A percentile compares a stretch with the other conserved stretches of the same genome.
Conservation (phyloP, 2,113 vertebrate species). For the Puffinus mauretanicus region DNA sequence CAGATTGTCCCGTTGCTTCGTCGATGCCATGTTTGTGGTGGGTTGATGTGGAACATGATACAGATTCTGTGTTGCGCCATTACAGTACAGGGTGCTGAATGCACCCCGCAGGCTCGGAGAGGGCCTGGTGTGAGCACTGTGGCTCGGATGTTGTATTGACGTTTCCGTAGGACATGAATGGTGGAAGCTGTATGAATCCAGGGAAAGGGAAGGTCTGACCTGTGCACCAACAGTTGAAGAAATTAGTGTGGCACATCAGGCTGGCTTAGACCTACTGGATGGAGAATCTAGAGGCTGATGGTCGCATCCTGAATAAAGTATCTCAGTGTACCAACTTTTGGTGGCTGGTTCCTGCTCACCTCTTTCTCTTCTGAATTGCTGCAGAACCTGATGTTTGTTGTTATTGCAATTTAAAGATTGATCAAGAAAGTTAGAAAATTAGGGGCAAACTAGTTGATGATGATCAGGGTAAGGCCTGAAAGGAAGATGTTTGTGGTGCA, state of each 20-base stretch:
- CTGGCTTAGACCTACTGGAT: not conserved
- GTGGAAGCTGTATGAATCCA: not conserved
- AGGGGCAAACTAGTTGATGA: not conserved
- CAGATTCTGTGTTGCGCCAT: not conserved
- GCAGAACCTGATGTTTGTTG: not conserved
- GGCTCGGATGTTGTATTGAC: not conserved
- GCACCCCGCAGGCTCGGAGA: not conserved
- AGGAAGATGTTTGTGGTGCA: not conserved
- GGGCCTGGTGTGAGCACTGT: not conserved
- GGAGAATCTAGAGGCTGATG: not conserved
- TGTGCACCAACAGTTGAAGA: not conserved
- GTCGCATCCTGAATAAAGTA: not conserved
- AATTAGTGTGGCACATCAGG: accelerated
- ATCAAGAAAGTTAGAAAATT: not conserved
- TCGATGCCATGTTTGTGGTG: accelerated
- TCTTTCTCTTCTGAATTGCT: not conserved
- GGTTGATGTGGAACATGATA: accelerated
- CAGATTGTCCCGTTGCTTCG: not conserved
- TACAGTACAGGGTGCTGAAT: not conserved
- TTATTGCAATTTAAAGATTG: not conserved
- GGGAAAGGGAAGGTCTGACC: not conserved
- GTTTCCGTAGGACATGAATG: not conserved
- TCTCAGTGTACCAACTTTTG: not conserved
- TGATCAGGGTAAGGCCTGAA: not conserved
- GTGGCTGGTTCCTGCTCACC: not conserved